These are phyloP conservation scores for Corythornis madagascariensis DNA, from an alignment of 2,113 vertebrate species.

Conservation along the genomic window DNA sequence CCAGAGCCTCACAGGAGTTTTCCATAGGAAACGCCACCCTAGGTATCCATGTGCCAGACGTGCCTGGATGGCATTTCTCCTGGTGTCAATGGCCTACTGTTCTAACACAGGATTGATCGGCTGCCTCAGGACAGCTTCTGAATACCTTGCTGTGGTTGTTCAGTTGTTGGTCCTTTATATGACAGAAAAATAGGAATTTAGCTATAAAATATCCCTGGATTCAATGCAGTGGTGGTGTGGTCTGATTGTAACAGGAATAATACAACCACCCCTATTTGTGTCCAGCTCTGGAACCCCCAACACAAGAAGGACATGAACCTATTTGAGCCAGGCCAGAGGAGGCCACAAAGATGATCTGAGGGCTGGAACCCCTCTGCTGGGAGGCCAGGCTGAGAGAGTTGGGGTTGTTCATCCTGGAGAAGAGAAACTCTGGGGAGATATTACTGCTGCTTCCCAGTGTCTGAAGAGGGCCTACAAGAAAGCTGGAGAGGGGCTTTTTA, in stretches of 20 bases:
- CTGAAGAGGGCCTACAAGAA: too few species aligned
- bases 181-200: background rate
- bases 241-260: background rate
- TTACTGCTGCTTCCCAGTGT: too few species aligned
- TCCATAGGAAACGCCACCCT: conserved; percentile 46
- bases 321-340: too few species aligned
- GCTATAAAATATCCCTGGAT: background rate
- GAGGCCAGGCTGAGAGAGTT: too few species aligned
- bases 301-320: too few species aligned
- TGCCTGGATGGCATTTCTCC: background rate
- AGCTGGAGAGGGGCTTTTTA: too few species aligned
- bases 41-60: background rate
- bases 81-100: conserved; percentile 14
- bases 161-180: background rate
- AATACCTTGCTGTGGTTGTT: background rate
- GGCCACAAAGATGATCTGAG: too few species aligned
- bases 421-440: too few species aligned
- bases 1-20: conserved; percentile 40
- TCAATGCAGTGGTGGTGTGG: background rate
- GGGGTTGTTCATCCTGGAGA: too few species aligned
- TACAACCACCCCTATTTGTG: background rate
- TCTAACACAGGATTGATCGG: background rate
- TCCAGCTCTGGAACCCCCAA: too few species aligned
- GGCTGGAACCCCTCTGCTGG: too few species aligned
- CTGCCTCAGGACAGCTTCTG: background rate